phyloP scores from a whole-genome alignment of 2,797 vertebrate species.

The Microchirus variegatus region DNA sequence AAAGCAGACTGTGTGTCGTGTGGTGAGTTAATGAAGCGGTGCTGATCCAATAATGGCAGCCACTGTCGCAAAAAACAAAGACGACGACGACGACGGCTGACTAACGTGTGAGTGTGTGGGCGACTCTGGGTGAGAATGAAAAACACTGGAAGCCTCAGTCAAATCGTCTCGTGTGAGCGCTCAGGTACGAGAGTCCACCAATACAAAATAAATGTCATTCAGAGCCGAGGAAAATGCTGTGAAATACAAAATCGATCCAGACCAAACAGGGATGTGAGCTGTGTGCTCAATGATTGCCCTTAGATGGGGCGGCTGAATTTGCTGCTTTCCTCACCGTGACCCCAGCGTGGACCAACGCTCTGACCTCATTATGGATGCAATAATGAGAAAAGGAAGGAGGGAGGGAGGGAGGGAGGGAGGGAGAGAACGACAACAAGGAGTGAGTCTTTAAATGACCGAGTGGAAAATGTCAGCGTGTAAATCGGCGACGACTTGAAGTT shows the following conservation, averaged over 20 bases:
- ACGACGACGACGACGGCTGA: not conserved
- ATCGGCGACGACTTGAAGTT: constrained; percentile 12
- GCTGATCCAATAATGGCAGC: constrained; percentile 71
- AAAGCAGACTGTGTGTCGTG: constrained; percentile 45
- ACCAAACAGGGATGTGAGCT: constrained; percentile 10
- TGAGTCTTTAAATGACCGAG: constrained; percentile 10
- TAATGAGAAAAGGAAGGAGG: constrained; percentile 27
- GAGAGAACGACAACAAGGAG: not conserved
- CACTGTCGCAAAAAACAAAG: constrained; percentile 44
- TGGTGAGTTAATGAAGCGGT: constrained; percentile 71
- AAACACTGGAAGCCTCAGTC: not conserved
- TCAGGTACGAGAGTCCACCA: constrained; percentile 34
- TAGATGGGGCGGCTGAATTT: constrained; percentile 15
- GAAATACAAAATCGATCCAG: constrained; percentile 5
- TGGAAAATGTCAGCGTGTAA: not conserved
- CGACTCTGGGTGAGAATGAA: not conserved
- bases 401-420: not conserved
- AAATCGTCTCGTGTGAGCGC: constrained; percentile 18
- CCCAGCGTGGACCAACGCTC: constrained; percentile 14
- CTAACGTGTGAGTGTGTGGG: constrained; percentile 4
- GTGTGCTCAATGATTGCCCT: constrained; percentile 2
- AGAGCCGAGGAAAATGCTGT: constrained; percentile 2
- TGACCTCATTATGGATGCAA: constrained; percentile 29
- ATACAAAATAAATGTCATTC: constrained; percentile 35
- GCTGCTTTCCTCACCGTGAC: constrained; percentile 3